Percentiles rank a stretch among this genome's conserved stretches.
phyloP scores from a whole-genome alignment of 2,797 vertebrate species.

The Ambastaia sidthimunki region DNA sequence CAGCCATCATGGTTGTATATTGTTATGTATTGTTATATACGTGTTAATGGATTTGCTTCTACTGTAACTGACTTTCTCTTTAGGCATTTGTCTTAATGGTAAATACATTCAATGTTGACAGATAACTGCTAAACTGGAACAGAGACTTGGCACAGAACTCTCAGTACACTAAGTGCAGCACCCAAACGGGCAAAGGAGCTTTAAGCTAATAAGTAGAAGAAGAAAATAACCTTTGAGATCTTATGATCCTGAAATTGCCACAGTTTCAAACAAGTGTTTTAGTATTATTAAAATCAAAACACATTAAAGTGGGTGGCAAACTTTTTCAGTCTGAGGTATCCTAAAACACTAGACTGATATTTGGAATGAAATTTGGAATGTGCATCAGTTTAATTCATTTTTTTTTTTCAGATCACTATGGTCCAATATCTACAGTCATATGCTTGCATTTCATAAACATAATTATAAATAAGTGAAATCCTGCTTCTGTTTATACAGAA shows the following conservation, averaged over 20 bases:
- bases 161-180: neutral
- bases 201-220: neutral
- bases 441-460: neutral
- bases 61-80: neutral
- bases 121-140: neutral
- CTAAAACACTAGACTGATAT: too few species aligned
- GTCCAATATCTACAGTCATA: neutral
- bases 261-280: neutral
- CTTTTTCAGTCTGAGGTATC: too few species aligned
- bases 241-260: neutral
- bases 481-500: constrained; percentile 17
- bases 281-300: neutral
- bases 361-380: too few species aligned
- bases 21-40: too few species aligned
- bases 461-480: constrained; percentile 26
- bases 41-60: neutral
- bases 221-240: constrained; percentile 5
- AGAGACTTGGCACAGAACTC: constrained; percentile 14
- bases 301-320: neutral
- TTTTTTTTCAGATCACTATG: neutral
- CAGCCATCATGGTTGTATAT: constrained; percentile 27
- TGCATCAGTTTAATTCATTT: too few species aligned
- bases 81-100: neutral
- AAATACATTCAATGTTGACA: constrained; percentile 15
- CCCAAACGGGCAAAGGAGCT: constrained; percentile 16